Evolutionary conservation across 2,888 invertebrate species (phyloP).

Genomic region (Pycnomerus fuliginosus): DNA sequence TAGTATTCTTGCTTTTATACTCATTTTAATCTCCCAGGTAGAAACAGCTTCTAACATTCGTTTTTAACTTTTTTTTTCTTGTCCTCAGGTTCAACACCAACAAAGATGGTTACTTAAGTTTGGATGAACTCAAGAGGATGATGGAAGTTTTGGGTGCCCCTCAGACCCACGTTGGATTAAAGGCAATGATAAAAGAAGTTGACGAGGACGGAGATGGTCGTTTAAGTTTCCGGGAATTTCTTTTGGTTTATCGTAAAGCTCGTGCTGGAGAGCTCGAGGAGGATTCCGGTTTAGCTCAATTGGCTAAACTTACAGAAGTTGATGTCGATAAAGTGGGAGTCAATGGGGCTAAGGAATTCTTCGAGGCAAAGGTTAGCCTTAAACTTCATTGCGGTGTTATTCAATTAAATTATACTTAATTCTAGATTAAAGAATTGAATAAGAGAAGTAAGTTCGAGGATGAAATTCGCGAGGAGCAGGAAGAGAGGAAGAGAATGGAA

Average conservation of each 20-base stretch:
- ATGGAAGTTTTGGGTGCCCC: constrained; percentile 96
- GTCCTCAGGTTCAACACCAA: constrained; percentile 87
- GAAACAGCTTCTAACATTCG: no score
- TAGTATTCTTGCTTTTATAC: no score
- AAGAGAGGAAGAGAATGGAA: constrained; percentile 78
- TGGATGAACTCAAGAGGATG: constrained; percentile 90
- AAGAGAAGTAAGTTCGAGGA: constrained; percentile 87
- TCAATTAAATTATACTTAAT: constrained; percentile 21
- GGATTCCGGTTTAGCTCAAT: constrained; percentile 82
- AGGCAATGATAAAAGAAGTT: constrained; percentile 91
- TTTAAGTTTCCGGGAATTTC: constrained; percentile 89
- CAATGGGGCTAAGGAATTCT: constrained; percentile 91
- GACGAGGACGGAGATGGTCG: constrained; percentile 83
- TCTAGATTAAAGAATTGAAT: constrained; percentile 78
- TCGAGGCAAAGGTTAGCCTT: constrained; percentile 81
- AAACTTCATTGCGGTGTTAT: background rate
- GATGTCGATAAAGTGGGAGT: constrained; percentile 94
- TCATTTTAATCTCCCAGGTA: no score
- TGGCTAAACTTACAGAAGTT: constrained; percentile 86
- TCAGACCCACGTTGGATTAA: constrained; percentile 92
- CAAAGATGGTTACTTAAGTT: constrained; percentile 83
- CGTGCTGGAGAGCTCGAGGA: constrained; percentile 85
- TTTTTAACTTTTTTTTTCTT: no score
- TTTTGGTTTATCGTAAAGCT: constrained; percentile 83
- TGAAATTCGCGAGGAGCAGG: constrained; percentile 90